Percentiles rank a stretch among this genome's conserved stretches.
phyloP scores from a whole-genome alignment of 2,113 vertebrate genomes.

The Pan paniscus region DNA sequence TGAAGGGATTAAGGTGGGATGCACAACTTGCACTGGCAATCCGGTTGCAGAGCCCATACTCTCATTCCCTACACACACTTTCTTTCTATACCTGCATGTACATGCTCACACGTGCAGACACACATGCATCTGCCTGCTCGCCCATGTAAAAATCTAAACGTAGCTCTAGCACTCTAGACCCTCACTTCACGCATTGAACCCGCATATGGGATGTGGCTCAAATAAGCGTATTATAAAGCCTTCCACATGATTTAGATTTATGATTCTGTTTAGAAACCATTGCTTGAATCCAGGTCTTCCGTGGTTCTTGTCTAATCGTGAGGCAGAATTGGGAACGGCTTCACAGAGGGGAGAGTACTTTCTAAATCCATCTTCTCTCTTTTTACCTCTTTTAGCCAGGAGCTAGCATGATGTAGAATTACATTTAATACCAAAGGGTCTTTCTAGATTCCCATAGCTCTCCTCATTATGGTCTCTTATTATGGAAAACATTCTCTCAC shows the following conservation, averaged over 20 bases:
- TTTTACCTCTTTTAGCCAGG: neutral
- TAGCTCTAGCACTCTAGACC: neutral
- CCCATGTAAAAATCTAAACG: accelerated
- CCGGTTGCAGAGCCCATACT: neutral
- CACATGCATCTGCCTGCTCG: neutral
- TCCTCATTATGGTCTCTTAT: neutral
- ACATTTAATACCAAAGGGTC: neutral
- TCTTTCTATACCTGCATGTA: neutral
- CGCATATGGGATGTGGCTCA: neutral
- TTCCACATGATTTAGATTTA: neutral
- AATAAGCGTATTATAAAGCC: neutral
- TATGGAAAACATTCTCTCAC: neutral
- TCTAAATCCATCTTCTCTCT: neutral
- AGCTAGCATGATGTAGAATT: neutral
- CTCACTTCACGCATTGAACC: neutral
- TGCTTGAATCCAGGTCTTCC: neutral
- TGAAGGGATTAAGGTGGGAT: neutral
- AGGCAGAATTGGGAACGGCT: neutral
- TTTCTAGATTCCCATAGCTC: neutral
- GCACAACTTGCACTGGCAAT: too few relatives aligned
- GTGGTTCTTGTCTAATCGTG: neutral
- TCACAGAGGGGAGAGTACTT: neutral
- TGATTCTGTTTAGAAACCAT: neutral
- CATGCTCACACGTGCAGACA: accelerated
- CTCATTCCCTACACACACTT: neutral